These are phyloP conservation scores for Sebastolobus alascanus DNA, from an alignment of 2,797 vertebrate species.

Conservation along the genomic window DNA sequence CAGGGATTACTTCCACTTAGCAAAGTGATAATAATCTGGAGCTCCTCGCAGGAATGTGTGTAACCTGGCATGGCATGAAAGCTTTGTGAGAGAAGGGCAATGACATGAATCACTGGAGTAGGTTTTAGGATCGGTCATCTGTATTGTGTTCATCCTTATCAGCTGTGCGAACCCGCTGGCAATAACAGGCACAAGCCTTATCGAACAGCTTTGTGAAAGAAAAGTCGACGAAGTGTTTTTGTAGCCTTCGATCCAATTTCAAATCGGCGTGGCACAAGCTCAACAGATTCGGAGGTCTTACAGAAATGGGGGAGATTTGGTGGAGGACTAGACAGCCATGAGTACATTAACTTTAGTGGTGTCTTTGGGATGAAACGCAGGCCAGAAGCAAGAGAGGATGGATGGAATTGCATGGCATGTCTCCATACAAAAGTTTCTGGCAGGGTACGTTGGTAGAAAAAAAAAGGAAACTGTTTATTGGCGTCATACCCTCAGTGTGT, in stretches of 20 bases:
- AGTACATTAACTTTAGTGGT: constrained; percentile 53
- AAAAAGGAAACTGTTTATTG: constrained; percentile 75
- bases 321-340: constrained; percentile 23
- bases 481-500: constrained; percentile 66
- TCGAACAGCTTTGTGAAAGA: constrained; percentile 38
- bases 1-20: constrained; percentile 69
- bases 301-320: constrained; percentile 37
- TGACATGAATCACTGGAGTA: constrained; percentile 60
- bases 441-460: constrained; percentile 57
- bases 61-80: constrained; percentile 69
- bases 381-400: constrained; percentile 54
- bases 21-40: constrained; percentile 73
- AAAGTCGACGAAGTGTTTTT: constrained; percentile 37
- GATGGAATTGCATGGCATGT: constrained; percentile 68
- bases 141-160: constrained; percentile 60
- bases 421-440: constrained; percentile 72
- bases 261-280: constrained; percentile 26
- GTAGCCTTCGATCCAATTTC: constrained; percentile 28
- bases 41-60: constrained; percentile 70
- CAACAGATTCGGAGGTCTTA: constrained; percentile 31
- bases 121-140: constrained; percentile 58
- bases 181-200: constrained; percentile 38
- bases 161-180: constrained; percentile 33
- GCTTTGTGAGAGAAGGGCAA: constrained; percentile 56
- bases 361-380: constrained; percentile 69